Conservation (phyloP, 2,888 invertebrate species). For the Elmis aenea region DNA sequence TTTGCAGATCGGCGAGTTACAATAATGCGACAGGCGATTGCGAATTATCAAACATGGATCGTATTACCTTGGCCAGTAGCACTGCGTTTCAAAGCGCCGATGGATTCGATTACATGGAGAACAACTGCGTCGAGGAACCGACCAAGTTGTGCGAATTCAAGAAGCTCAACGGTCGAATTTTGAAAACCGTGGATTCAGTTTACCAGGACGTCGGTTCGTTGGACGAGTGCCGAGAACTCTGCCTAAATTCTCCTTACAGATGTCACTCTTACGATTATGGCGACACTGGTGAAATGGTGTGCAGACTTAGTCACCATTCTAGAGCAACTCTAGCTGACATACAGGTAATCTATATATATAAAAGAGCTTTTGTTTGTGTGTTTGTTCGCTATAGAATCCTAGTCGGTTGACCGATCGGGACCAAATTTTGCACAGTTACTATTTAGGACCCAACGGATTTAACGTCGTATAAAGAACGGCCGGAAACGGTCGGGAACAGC, state of each 20-base stretch:
- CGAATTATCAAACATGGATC: constrained; percentile 86
- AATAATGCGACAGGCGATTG: constrained; percentile 80
- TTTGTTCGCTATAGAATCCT: no score
- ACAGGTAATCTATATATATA: constrained; percentile 53
- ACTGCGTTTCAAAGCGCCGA: constrained; percentile 58
- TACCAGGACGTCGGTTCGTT: constrained; percentile 83
- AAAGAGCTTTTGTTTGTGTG: no score
- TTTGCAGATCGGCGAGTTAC: constrained; percentile 82
- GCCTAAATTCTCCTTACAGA: constrained; percentile 82
- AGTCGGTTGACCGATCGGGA: no score
- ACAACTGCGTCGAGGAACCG: constrained; percentile 92
- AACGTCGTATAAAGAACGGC: no score
- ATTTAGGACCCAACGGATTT: no score
- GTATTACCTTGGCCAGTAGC: constrained; percentile 80
- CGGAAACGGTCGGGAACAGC: no score
- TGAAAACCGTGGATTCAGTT: constrained; percentile 91
- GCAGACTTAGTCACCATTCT: constrained; percentile 87
- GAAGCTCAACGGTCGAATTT: constrained; percentile 76
- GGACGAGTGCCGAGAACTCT: constrained; percentile 84
- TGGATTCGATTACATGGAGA: constrained; percentile 78
- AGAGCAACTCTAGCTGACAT: constrained; percentile 84
- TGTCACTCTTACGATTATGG: constrained; percentile 94
- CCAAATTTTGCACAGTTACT: no score
- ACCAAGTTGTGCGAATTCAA: constrained; percentile 92
- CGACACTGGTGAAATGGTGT: constrained; percentile 89